Evolutionary conservation across 2,888 invertebrate species (phyloP).

Genomic region (Halocaridina rubra): DNA sequence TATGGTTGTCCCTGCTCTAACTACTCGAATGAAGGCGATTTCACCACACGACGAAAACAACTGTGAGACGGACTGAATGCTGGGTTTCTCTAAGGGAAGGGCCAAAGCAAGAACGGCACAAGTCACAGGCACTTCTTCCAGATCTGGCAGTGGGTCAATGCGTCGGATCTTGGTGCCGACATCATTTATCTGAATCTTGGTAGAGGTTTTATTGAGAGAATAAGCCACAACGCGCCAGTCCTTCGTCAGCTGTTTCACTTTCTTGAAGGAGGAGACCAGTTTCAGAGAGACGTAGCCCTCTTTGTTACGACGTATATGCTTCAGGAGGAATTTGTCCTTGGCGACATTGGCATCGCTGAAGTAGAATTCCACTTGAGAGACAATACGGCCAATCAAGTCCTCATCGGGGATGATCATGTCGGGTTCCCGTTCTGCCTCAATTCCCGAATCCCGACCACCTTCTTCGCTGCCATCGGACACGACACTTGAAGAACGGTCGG

Average conservation of each 20-base stretch:
- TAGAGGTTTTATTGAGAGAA: constrained; percentile 81
- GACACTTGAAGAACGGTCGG: constrained; percentile 49
- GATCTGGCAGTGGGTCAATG: constrained; percentile 84
- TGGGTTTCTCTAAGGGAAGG: constrained; percentile 85
- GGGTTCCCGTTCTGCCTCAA: constrained; percentile 63
- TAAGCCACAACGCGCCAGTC: constrained; percentile 94
- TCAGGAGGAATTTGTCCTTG: constrained; percentile 93
- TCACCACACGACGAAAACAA: constrained; percentile 89
- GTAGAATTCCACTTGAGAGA: constrained; percentile 84
- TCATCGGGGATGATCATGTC: constrained; percentile 61
- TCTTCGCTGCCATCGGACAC: constrained; percentile 62
- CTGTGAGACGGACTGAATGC: constrained; percentile 91
- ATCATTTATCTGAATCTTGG: constrained; percentile 88
- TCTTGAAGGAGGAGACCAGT: constrained; percentile 93
- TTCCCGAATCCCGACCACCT: constrained; percentile 62
- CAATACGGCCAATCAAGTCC: constrained; percentile 45
- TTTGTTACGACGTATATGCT: constrained; percentile 94
- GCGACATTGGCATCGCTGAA: constrained; percentile 95
- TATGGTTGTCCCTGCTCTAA: constrained; percentile 88
- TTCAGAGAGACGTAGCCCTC: constrained; percentile 96
- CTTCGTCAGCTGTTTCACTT: constrained; percentile 92
- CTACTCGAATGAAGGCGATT: constrained; percentile 86
- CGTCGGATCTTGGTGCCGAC: constrained; percentile 90
- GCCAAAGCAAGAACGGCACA: constrained; percentile 89
- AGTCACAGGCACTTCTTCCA: constrained; percentile 92